Conservation (phyloP, 1,140 invertebrate species). For the Cherax destructor region DNA sequence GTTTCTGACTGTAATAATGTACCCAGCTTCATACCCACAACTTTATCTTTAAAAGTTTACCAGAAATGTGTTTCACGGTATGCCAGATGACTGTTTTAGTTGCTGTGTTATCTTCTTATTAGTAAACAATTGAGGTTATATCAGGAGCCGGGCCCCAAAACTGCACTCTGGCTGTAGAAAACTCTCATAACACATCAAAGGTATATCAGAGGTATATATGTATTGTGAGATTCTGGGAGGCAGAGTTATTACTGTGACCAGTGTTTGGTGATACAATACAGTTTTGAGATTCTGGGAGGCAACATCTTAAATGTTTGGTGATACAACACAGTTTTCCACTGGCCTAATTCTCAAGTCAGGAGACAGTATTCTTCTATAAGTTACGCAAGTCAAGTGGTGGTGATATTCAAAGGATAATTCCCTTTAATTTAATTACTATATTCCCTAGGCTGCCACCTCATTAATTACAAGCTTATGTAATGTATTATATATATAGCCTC, state of each 20-base stretch:
- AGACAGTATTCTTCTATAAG: not conserved
- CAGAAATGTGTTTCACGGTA: too few relatives aligned
- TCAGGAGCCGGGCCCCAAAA: too few relatives aligned
- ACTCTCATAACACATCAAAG: too few relatives aligned
- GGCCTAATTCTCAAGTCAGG: not conserved
- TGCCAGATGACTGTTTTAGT: constrained; percentile 19
- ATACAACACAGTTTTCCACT: too few relatives aligned
- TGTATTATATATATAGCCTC: constrained; percentile 5
- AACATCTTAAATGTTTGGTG: too few relatives aligned
- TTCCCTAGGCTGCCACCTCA: not conserved
- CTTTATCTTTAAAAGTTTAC: constrained; percentile 22
- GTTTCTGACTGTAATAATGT: constrained; percentile 11
- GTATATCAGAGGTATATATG: too few relatives aligned
- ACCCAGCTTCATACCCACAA: not conserved
- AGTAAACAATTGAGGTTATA: not conserved
- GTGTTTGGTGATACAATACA: too few relatives aligned
- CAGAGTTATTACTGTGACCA: too few relatives aligned
- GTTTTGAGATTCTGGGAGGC: too few relatives aligned
- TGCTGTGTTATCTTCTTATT: constrained; percentile 30
- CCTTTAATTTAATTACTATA: constrained; percentile 16
- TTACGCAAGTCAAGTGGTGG: not conserved
- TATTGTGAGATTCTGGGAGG: not conserved
- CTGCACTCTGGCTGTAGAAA: too few relatives aligned
- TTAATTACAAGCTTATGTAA: constrained; percentile 14
- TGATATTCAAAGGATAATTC: not conserved